Evolutionary conservation across 2,113 vertebrate species (phyloP).

Genomic region (Ivindomyrus marchei): DNA sequence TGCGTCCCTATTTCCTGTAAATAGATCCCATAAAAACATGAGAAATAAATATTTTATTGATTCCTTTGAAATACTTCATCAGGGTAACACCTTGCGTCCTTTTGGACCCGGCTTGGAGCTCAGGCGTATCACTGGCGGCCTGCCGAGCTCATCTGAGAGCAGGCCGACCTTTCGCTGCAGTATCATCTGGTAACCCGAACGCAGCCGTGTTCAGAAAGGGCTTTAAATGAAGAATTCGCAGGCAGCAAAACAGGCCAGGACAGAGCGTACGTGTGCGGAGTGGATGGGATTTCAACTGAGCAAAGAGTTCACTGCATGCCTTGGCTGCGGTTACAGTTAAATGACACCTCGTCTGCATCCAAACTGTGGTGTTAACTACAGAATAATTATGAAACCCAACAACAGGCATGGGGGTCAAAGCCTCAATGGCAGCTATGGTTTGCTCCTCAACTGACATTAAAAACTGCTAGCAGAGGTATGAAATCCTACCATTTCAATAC

Average conservation of each 20-base stretch:
- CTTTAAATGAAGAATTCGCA: not conserved
- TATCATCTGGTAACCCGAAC: not conserved
- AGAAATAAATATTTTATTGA: not conserved
- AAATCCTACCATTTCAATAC: not conserved
- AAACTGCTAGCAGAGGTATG: not conserved
- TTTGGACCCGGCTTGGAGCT: not conserved
- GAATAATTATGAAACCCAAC: not conserved
- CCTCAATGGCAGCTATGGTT: not conserved
- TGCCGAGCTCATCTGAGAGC: not conserved
- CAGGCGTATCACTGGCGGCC: not conserved
- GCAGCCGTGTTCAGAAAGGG: not conserved
- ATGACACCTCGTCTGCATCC: not conserved
- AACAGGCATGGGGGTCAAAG: not conserved
- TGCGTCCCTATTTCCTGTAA: not conserved
- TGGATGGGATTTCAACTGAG: not conserved
- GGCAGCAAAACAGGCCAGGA: not conserved
- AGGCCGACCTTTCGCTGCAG: not conserved
- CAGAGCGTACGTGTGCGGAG: not conserved
- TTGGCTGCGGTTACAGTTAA: not conserved
- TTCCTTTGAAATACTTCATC: not conserved
- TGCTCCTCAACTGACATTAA: not conserved
- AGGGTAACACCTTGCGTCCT: not conserved
- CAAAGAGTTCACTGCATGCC: not conserved
- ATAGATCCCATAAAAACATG: not conserved
- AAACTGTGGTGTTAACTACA: not conserved